Evolutionary conservation across 2,113 vertebrate genomes (phyloP).

Genomic region (Etia nguti): DNA sequence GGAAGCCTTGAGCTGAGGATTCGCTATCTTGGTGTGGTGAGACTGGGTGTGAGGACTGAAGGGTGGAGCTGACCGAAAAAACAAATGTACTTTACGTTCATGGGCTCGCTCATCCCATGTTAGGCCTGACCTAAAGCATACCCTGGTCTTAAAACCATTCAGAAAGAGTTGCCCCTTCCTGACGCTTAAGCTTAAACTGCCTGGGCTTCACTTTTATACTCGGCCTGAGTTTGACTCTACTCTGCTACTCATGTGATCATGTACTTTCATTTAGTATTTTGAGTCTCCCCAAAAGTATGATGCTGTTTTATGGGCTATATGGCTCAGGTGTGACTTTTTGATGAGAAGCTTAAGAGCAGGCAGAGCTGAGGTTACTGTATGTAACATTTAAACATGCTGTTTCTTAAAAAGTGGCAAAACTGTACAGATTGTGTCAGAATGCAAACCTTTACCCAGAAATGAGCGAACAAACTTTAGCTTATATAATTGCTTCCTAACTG

Average conservation of each 20-base stretch:
- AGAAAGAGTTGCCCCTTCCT: neutral
- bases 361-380: neutral
- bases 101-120: neutral
- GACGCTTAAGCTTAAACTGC: neutral
- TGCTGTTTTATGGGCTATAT: neutral
- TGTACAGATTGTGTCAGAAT: neutral
- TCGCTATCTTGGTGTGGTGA: neutral
- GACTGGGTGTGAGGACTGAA: neutral
- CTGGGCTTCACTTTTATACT: neutral
- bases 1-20: neutral
- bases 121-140: neutral
- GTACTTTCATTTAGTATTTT: neutral
- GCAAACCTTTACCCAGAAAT: neutral
- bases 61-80: neutral
- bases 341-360: neutral
- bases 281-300: neutral
- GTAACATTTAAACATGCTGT: neutral
- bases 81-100: neutral
- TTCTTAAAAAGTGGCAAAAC: neutral
- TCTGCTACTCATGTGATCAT: rapidly evolving
- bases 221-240: neutral
- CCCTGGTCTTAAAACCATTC: neutral
- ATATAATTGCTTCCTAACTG: neutral
- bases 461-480: neutral
- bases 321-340: neutral